Conservation (phyloP, 2,888 invertebrate genomes). For the Fragum fragum region DNA sequence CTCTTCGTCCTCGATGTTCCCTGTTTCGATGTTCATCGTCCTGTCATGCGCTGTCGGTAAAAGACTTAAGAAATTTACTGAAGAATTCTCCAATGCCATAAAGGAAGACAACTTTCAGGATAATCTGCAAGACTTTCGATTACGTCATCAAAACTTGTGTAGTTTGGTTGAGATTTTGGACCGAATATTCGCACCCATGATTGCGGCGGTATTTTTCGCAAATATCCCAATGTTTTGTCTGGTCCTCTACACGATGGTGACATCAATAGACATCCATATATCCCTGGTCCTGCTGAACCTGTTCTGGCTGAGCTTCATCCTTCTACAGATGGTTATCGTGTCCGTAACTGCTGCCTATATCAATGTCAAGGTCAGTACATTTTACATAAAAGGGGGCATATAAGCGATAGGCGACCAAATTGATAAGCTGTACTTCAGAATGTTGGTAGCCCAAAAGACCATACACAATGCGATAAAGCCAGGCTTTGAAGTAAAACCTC, state of each 20-base stretch:
- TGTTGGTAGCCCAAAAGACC: no score
- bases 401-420: no score
- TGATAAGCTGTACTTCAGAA: no score
- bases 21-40: constrained; percentile 62
- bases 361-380: constrained; percentile 71
- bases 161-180: constrained; percentile 62
- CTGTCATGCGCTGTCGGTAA: constrained; percentile 59
- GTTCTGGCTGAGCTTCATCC: constrained; percentile 69
- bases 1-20: constrained; percentile 64
- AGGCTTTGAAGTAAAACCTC: no score
- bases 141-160: constrained; percentile 73
- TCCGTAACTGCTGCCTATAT: constrained; percentile 66
- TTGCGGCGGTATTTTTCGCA: constrained; percentile 60
- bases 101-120: constrained; percentile 45
- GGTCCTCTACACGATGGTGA: constrained; percentile 68
- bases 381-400: no score
- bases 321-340: constrained; percentile 68
- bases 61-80: constrained; percentile 50
- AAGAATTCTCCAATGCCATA: constrained; percentile 44
- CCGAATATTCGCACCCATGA: constrained; percentile 64
- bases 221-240: constrained; percentile 72
- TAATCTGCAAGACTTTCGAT: constrained; percentile 73
- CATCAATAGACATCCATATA: constrained; percentile 58
- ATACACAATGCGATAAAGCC: no score
- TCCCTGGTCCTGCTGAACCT: constrained; percentile 65